A percentile compares a stretch with the other conserved stretches of the same genome.
Evolutionary conservation across 2,888 invertebrate species (phyloP).

Genomic region (Diplolepis rosae): DNA sequence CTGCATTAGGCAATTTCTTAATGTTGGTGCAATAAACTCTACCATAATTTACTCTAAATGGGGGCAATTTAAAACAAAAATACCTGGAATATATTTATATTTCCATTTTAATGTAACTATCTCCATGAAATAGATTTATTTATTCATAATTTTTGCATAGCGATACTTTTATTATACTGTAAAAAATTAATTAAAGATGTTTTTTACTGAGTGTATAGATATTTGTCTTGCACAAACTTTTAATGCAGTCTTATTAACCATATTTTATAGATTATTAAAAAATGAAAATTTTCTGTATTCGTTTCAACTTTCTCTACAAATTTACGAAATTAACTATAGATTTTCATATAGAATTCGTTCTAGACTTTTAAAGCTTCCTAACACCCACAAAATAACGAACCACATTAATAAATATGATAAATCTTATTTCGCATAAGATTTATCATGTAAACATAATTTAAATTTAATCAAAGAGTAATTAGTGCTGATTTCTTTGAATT

Average conservation of each 20-base stretch:
- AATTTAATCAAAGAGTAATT: slow-evolving; percentile 5
- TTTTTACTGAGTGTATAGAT: too few species aligned
- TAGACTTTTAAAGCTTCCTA: not conserved
- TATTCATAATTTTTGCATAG: too few species aligned
- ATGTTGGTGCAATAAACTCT: slow-evolving; percentile 7
- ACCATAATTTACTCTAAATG: slow-evolving; percentile 7
- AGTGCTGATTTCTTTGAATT: not conserved
- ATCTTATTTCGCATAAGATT: not conserved
- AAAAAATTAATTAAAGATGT: too few species aligned
- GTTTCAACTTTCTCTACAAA: not conserved
- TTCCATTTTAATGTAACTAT: too few species aligned
- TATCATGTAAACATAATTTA: not conserved
- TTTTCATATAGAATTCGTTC: too few species aligned
- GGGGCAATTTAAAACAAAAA: not conserved
- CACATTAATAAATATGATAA: not conserved
- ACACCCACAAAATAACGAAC: not conserved
- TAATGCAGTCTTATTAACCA: too few species aligned
- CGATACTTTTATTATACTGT: too few species aligned
- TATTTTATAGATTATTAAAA: too few species aligned
- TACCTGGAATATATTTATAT: too few species aligned
- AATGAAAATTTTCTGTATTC: too few species aligned
- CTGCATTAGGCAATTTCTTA: slow-evolving; percentile 23
- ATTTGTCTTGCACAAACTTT: too few species aligned
- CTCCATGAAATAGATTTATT: too few species aligned
- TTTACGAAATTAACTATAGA: not conserved